Evolutionary conservation across 2,797 vertebrate genomes (phyloP), one percentile per base, ranked within the genome.

Genomic region (Melanotaenia nigrans): DNA sequence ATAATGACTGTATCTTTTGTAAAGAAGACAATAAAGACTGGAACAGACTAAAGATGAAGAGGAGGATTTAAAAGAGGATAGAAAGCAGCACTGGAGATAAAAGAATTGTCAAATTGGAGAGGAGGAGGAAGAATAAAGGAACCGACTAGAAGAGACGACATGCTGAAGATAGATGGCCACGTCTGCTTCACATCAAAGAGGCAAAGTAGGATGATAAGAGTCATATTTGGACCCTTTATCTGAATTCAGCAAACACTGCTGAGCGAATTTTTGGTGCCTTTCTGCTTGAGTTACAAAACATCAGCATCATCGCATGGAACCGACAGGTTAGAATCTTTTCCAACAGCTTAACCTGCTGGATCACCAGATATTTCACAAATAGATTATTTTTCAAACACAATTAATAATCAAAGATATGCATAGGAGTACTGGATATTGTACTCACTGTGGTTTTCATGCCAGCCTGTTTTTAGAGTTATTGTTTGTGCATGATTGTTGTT

Each of bases 371-470:
- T 42, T 42, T 71, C 56, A 65, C 53, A 62, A 61, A 32, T 35
- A 42, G 14, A 42, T 5, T 3, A 3, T 73, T 66, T 60, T 33
- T 13, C 10, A 16, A 0, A 51, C 20, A 53, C 12, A 42, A 32
- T 10, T 14, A 30, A 6, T 12, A 3, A 35, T 0, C 24, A 28
- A 24, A 6, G 40, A 36, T 13, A 45, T 57, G 18, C 32, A 40
- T 3, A 38, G 11, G 4, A 59, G n/a, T 6, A 61, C 77, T 90
- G 79, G 77, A 93, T 94, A 91, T 91, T 90, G 16, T 93, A 90
- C 80, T 93, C 91, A 61, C 91, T 93, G 92, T 94, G 88, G 94
- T 91, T 93, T 73, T 65, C 30, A 70, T 54, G 61, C 58, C 49
- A 40, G 76, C 51, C 68, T 70, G 32, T 33, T 12, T 54, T 51